phyloP scores from a whole-genome alignment of 2,888 invertebrate species.

The Eristalinus aeneus region DNA sequence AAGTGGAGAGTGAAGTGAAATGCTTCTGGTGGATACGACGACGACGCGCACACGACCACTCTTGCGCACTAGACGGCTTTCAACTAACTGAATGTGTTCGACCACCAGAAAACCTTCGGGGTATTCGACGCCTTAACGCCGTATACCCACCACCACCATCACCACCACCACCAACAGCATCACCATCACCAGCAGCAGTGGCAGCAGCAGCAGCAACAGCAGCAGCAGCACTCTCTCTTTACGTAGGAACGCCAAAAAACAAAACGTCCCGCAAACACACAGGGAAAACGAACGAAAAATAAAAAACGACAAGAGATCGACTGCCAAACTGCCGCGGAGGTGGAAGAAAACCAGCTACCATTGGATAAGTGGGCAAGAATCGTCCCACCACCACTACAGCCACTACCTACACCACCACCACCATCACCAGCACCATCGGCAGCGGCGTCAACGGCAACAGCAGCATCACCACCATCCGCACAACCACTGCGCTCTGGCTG shows the following conservation, averaged over 20 bases:
- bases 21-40: slow-evolving; percentile 65
- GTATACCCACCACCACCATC: slow-evolving; percentile 8
- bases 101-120: slow-evolving; percentile 78
- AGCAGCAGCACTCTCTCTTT: too few species aligned
- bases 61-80: slow-evolving; percentile 75
- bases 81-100: slow-evolving; percentile 72
- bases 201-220: background rate
- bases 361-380: slow-evolving; percentile 67
- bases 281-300: background rate
- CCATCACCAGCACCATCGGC: background rate
- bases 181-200: background rate
- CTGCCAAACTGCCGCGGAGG: slow-evolving; percentile 22
- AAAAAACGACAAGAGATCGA: slow-evolving; percentile 33
- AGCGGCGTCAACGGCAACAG: background rate
- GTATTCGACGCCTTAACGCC: slow-evolving; percentile 76
- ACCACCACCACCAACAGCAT: background rate
- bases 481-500: background rate
- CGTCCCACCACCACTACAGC: slow-evolving; percentile 52
- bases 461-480: slow-evolving; percentile 29
- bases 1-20: slow-evolving; percentile 24
- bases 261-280: background rate
- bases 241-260: slow-evolving; percentile 14
- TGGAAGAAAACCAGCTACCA: slow-evolving; percentile 64
- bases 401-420: slow-evolving; percentile 34
- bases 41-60: slow-evolving; percentile 73